Percentiles rank a stretch among this genome's conserved stretches.
Conservation (phyloP, 2,113 vertebrate genomes). For the Meriones unguiculatus region DNA sequence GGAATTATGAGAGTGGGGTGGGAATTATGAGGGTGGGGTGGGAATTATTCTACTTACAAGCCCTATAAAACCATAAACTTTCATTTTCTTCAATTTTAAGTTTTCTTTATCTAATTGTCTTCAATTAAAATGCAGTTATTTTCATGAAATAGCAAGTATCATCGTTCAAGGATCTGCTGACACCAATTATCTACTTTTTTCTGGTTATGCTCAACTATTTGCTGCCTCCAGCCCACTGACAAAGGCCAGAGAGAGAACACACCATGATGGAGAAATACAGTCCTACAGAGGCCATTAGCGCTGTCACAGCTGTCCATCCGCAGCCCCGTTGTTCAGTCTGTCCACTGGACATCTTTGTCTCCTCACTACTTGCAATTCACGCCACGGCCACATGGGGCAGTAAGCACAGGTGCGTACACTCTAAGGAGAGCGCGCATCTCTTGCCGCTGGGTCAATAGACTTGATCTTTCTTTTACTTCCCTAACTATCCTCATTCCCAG, state of each 20-base stretch:
- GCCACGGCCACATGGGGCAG: background rate
- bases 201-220: constrained; percentile 8
- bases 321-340: background rate
- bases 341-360: background rate
- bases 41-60: background rate
- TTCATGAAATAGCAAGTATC: background rate
- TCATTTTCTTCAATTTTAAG: background rate
- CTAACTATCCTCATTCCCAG: background rate
- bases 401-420: background rate
- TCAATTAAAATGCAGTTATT: constrained; percentile 40
- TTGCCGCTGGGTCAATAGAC: background rate
- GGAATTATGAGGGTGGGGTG: background rate
- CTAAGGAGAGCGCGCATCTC: background rate
- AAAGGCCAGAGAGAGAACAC: background rate
- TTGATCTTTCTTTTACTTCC: background rate
- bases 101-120: constrained; percentile 10
- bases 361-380: background rate
- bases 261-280: background rate
- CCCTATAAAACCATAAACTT: background rate
- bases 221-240: background rate
- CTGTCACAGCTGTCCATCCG: background rate
- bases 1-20: background rate
- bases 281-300: background rate
- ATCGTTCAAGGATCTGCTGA: background rate
- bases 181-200: background rate